Conservation (phyloP, 2,888 invertebrate species). For the Parnassius orleans region DNA sequence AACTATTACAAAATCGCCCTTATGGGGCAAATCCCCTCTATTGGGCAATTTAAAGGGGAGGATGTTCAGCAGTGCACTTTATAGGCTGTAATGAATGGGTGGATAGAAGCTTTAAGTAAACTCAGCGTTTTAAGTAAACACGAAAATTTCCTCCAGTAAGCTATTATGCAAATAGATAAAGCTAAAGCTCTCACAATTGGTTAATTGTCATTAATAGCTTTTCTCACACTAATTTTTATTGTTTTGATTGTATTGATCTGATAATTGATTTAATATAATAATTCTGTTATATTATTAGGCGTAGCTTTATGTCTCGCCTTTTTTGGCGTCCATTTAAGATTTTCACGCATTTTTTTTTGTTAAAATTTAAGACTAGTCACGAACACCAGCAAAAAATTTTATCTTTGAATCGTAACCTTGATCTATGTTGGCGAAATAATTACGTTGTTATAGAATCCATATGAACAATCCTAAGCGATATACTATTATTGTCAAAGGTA, state of each 20-base stretch:
- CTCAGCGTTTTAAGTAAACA: too few species aligned
- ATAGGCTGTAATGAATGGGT: too few species aligned
- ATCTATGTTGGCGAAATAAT: conserved; percentile 72
- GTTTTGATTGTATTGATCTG: not conserved
- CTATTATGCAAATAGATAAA: too few species aligned
- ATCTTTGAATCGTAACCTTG: conserved; percentile 67
- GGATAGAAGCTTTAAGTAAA: too few species aligned
- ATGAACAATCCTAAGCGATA: conserved; percentile 35
- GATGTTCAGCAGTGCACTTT: too few species aligned
- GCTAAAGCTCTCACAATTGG: too few species aligned
- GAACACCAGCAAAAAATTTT: conserved; percentile 70
- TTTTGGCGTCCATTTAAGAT: conserved; percentile 68
- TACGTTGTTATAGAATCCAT: conserved; percentile 44
- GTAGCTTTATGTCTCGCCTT: conserved; percentile 40
- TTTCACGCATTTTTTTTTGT: conserved; percentile 66
- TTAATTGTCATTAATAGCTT: too few species aligned
- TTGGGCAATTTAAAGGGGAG: too few species aligned
- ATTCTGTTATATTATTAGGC: conserved; percentile 21
- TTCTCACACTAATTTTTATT: too few species aligned
- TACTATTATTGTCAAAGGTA: not conserved
- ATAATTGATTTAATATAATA: conserved; percentile 15
- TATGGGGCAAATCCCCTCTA: too few species aligned
- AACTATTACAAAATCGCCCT: too few species aligned
- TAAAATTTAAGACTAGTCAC: conserved; percentile 65
- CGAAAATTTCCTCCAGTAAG: too few species aligned